Evolutionary conservation across 2,888 invertebrate genomes (phyloP).

Genomic region (Lobophora halterata): DNA sequence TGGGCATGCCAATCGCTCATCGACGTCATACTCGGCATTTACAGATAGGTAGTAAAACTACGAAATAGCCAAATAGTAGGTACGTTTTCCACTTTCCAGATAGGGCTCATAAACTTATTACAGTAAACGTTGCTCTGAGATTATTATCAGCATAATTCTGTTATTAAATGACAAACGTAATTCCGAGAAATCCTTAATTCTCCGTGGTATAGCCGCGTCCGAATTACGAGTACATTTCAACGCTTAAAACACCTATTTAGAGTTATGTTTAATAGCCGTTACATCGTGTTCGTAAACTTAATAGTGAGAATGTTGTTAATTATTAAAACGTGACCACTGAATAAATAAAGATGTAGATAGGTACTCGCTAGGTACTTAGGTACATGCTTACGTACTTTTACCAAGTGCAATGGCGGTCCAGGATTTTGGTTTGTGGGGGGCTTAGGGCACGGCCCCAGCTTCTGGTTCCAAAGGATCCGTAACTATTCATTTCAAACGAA

Average conservation of each 20-base stretch:
- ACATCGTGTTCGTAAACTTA: conserved; percentile 28
- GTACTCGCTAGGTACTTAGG: conserved; percentile 1
- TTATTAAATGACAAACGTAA: conserved; percentile 34
- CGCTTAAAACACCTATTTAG: conserved; percentile 35
- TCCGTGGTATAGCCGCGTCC: conserved; percentile 38
- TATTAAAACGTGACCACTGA: conserved; percentile 35
- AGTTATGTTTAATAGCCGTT: conserved; percentile 32
- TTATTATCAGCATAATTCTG: conserved; percentile 27
- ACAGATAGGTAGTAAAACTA: too few species aligned
- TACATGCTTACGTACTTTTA: background rate
- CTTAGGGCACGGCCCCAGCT: too few species aligned
- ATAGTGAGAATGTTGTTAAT: conserved; percentile 37
- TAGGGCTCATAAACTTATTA: too few species aligned
- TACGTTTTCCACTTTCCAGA: too few species aligned
- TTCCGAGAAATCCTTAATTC: conserved; percentile 38
- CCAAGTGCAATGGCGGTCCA: too few species aligned
- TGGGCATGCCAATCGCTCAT: too few species aligned
- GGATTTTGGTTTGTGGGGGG: too few species aligned
- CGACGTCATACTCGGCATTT: too few species aligned
- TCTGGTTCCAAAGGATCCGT: too few species aligned
- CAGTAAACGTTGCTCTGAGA: too few species aligned
- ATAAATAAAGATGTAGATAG: conserved; percentile 2
- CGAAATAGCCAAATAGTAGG: too few species aligned
- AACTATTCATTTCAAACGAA: too few species aligned
- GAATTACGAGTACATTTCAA: conserved; percentile 36